Conservation (phyloP, 92 coral and sea anemone genomes). For the Diadumene lineata region DNA sequence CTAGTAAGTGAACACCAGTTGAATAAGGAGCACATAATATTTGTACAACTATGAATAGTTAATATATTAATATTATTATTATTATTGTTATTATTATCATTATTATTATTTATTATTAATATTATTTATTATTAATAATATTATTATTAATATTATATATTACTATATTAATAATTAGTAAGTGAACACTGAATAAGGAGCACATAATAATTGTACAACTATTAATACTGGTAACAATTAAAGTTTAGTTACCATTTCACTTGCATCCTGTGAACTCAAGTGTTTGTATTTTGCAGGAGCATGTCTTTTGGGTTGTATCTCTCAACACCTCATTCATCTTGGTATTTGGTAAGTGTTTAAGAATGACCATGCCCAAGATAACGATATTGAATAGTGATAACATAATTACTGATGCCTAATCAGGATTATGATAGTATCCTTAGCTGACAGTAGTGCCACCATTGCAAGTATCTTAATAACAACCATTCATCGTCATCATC, state of each 20-base stretch:
- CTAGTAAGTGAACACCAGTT: constrained; percentile 59
- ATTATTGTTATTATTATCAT: not conserved
- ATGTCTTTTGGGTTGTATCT: constrained; percentile 99
- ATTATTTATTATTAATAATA: too few species aligned
- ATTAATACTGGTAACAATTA: too few species aligned
- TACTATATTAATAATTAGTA: too few species aligned
- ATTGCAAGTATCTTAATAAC: too few species aligned
- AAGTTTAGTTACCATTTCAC: too few species aligned
- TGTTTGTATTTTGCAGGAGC: constrained; percentile 74
- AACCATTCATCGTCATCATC: too few species aligned
- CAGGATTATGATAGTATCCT: not conserved
- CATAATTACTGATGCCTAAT: not conserved
- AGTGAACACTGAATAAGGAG: constrained; percentile 10
- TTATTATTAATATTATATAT: too few species aligned
- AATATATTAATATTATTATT: not conserved
- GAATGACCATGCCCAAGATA: not conserved
- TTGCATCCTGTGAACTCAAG: too few species aligned
- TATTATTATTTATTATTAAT: not conserved
- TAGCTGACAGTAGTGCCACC: too few species aligned
- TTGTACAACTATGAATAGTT: not conserved
- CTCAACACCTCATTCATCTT: constrained; percentile 92
- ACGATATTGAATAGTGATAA: not conserved
- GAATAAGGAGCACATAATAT: not conserved
- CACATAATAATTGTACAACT: not conserved
- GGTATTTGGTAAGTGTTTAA: constrained; percentile 87